A percentile compares a stretch with the other conserved stretches of the same genome.
Conservation (phyloP, 2,888 invertebrate species). For the Caenorhabditis doughertyi region DNA sequence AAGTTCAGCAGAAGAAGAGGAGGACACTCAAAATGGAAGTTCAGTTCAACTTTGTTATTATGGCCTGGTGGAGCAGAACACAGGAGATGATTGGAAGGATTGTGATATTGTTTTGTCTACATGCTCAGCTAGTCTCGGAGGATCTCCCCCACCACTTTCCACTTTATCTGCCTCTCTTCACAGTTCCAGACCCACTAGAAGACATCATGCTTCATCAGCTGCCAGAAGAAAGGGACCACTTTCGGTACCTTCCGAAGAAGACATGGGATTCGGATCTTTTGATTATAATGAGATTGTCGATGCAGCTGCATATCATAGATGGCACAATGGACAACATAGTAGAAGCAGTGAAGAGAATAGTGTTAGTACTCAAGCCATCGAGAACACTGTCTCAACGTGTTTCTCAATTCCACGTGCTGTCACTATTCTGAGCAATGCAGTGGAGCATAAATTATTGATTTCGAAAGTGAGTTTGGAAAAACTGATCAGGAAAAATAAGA, state of each 20-base stretch:
- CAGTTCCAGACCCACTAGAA: conserved; percentile 48
- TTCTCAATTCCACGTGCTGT: conserved; percentile 83
- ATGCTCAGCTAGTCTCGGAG: conserved; percentile 83
- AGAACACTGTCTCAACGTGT: conserved; percentile 83
- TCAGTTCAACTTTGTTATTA: conserved; percentile 82
- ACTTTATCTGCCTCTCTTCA: conserved; percentile 54
- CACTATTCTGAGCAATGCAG: conserved; percentile 83
- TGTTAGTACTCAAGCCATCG: conserved; percentile 76
- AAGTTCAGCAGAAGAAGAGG: conserved; percentile 77
- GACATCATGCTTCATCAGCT: conserved; percentile 70
- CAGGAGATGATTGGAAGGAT: conserved; percentile 84
- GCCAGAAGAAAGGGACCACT: conserved; percentile 65
- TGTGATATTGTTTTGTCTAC: conserved; percentile 83
- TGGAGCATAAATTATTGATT: conserved; percentile 82
- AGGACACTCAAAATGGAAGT: conserved; percentile 66
- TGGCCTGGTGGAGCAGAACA: conserved; percentile 83
- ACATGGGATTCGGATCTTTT: conserved; percentile 82
- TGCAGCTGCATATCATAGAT: conserved; percentile 67
- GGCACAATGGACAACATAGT: conserved; percentile 54
- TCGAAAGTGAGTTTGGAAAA: conserved; percentile 55
- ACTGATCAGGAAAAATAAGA: not conserved
- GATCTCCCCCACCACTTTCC: conserved; percentile 83
- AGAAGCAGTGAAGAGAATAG: conserved; percentile 70
- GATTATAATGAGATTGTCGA: conserved; percentile 80
- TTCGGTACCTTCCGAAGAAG: conserved; percentile 79